These are phyloP conservation scores for Diaperis boleti DNA, from an alignment of 2,888 invertebrate genomes.

Conservation along the genomic window DNA sequence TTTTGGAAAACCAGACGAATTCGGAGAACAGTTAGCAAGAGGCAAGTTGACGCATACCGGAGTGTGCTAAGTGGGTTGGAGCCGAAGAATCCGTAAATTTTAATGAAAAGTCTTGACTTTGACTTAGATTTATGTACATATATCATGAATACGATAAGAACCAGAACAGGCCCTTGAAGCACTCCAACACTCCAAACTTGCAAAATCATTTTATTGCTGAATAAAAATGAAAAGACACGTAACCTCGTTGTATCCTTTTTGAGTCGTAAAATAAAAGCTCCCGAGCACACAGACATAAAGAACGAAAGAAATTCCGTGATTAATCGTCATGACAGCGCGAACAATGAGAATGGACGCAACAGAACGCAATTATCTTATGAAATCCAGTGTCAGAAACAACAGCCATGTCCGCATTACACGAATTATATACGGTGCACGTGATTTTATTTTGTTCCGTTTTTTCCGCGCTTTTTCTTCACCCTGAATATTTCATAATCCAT, in stretches of 20 bases:
- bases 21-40: no score
- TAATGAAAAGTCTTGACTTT: no score
- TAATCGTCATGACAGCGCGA: slow-evolving; percentile 9
- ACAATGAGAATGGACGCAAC: slow-evolving; percentile 18
- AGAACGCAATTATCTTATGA: slow-evolving; percentile 22
- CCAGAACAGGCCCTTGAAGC: no score
- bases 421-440: slow-evolving; percentile 16
- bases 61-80: no score
- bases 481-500: slow-evolving; percentile 10
- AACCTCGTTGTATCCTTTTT: background rate
- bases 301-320: slow-evolving; percentile 7
- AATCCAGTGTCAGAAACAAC: slow-evolving; percentile 20
- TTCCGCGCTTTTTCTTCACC: background rate
- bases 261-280: background rate
- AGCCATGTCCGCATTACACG: slow-evolving; percentile 8
- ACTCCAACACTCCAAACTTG: no score
- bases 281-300: no score
- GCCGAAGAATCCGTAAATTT: no score
- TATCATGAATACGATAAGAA: no score
- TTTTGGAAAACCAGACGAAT: no score
- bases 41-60: no score
- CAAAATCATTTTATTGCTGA: no score
- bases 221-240: background rate
- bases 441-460: slow-evolving; percentile 5
- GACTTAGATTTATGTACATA: no score